Percentiles rank a stretch among this genome's conserved stretches.
Conservation (phyloP, 2,888 invertebrate species). For the Atethmia centrago region DNA sequence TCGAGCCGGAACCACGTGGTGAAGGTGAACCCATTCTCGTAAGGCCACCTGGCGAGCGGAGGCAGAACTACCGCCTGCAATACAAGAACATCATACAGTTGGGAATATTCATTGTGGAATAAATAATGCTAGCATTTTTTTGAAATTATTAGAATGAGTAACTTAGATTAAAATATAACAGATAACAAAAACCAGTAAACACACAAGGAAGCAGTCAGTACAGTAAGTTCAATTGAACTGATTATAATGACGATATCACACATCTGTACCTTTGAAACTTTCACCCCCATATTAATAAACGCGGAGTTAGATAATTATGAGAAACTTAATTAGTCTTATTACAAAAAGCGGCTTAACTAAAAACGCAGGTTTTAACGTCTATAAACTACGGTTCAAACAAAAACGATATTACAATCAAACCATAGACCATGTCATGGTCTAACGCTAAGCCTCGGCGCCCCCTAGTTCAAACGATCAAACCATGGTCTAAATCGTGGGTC, state of each 20-base stretch:
- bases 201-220: too few relatives aligned
- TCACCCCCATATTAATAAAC: neutral
- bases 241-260: neutral
- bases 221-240: neutral
- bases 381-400: too few relatives aligned
- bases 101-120: neutral
- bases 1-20: constrained; percentile 99
- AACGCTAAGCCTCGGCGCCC: too few relatives aligned
- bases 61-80: constrained; percentile 98
- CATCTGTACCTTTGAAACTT: neutral
- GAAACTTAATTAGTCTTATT: too few relatives aligned
- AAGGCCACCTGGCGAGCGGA: constrained; percentile 99
- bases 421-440: too few relatives aligned
- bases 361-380: too few relatives aligned
- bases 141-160: neutral
- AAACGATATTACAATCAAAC: too few relatives aligned
- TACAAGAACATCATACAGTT: constrained; percentile 58
- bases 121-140: neutral
- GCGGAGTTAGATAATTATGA: too few relatives aligned
- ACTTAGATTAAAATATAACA: neutral
- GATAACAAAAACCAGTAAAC: neutral
- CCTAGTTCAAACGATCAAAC: too few relatives aligned
- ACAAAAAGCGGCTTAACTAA: too few relatives aligned
- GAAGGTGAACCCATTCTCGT: constrained; percentile 99
- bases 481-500: too few relatives aligned